These are phyloP conservation scores for Thecophora atra DNA, from an alignment of 2,888 invertebrate genomes.

Conservation along the genomic window DNA sequence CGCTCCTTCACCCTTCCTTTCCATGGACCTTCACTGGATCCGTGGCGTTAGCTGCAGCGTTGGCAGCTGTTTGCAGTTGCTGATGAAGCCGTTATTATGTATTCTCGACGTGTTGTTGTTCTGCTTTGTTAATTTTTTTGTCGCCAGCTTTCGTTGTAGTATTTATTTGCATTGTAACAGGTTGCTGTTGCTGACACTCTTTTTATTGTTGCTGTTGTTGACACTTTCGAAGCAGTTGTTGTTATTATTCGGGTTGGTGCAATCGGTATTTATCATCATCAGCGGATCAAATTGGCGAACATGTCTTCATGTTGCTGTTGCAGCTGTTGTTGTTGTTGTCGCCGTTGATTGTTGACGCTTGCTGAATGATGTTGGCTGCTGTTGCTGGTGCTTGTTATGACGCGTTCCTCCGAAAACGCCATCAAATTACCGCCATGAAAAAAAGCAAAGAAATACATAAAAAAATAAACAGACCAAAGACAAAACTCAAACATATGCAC, in stretches of 20 bases:
- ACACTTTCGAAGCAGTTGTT: neutral
- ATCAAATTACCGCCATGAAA: too few species aligned
- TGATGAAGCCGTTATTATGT: neutral
- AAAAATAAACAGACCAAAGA: too few species aligned
- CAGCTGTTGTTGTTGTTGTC: neutral
- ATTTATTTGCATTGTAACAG: conserved; percentile 10
- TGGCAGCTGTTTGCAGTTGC: neutral
- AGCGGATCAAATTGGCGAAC: neutral
- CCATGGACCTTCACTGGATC: too few species aligned
- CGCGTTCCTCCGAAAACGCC: too few species aligned
- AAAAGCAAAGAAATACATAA: too few species aligned
- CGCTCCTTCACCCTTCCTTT: neutral
- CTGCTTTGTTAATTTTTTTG: neutral
- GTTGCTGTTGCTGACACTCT: neutral
- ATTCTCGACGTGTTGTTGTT: neutral
- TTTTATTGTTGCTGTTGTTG: conserved; percentile 1
- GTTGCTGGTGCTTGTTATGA: neutral
- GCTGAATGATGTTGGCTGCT: too few species aligned
- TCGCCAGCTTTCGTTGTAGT: too few species aligned
- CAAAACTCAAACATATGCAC: too few species aligned
- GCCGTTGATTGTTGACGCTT: neutral
- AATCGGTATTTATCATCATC: conserved; percentile 7
- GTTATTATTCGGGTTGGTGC: neutral
- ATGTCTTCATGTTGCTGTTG: neutral
- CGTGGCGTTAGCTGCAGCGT: too few species aligned